phyloP scores from a whole-genome alignment of 2,797 vertebrate species.

The Rhinogobio ventralis region DNA sequence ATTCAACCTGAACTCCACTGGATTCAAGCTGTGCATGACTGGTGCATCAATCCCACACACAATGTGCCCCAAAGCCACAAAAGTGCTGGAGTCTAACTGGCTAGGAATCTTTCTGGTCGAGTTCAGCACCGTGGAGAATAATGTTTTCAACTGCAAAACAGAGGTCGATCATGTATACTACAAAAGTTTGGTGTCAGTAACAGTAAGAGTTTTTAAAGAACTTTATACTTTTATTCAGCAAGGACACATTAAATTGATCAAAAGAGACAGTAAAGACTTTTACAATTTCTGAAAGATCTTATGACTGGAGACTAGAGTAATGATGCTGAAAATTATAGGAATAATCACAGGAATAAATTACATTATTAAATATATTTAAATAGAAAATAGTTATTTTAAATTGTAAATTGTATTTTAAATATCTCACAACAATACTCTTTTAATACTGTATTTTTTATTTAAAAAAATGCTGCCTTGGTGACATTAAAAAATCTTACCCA shows the following conservation, averaged over 20 bases:
- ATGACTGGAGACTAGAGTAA: neutral
- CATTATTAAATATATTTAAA: neutral
- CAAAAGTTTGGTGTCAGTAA: neutral
- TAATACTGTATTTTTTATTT: neutral
- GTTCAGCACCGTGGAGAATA: constrained; percentile 73
- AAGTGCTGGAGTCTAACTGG: constrained; percentile 77
- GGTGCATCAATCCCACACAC: constrained; percentile 77
- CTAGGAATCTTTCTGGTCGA: constrained; percentile 70
- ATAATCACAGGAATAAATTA: neutral
- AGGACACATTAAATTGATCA: neutral
- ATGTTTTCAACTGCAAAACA: constrained; percentile 68
- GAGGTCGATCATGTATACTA: neutral
- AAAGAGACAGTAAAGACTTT: neutral
- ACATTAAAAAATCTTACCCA: neutral
- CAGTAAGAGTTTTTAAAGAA: neutral
- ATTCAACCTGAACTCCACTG: constrained; percentile 80
- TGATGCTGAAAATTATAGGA: neutral
- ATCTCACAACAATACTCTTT: too few species aligned
- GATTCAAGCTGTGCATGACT: constrained; percentile 74
- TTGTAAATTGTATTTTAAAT: too few species aligned
- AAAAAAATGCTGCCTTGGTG: neutral
- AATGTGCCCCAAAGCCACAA: constrained; percentile 80
- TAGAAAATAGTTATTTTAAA: neutral
- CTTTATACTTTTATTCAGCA: neutral
- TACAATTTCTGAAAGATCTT: neutral